Evolutionary conservation across 2,797 vertebrate genomes (phyloP).

Genomic region (Atherinosoma microstoma): DNA sequence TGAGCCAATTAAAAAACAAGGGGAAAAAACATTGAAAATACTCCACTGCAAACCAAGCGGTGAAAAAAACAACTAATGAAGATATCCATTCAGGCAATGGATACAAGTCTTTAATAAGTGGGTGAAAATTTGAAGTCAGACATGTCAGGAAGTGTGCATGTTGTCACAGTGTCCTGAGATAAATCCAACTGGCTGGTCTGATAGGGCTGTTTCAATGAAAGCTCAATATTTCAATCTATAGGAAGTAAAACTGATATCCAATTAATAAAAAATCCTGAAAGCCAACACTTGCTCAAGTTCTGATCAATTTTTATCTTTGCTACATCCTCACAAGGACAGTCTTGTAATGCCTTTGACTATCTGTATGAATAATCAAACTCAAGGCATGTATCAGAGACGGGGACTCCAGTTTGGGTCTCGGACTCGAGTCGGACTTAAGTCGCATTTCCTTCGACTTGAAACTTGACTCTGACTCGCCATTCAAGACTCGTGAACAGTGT

Average conservation of each 20-base stretch:
- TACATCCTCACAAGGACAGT: background rate
- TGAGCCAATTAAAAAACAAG: background rate
- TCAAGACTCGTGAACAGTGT: no score
- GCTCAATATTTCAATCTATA: background rate
- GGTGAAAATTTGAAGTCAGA: background rate
- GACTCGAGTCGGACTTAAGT: no score
- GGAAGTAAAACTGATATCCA: background rate
- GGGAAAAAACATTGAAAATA: background rate
- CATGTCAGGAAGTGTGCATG: background rate
- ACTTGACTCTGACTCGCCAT: no score
- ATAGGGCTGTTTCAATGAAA: background rate
- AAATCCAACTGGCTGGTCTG: background rate
- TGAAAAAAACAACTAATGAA: background rate
- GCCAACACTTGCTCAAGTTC: background rate
- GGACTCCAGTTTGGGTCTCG: no score
- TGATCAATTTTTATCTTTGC: background rate
- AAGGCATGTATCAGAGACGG: no score
- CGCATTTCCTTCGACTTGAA: no score
- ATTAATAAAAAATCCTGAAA: background rate
- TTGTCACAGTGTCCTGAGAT: background rate
- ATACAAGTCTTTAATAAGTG: background rate
- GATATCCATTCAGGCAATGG: background rate
- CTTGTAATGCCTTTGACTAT: background rate
- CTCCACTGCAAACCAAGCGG: background rate
- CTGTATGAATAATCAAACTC: background rate